A percentile compares a stretch with the other conserved stretches of the same genome.
These are phyloP conservation scores for Nematostella vectensis DNA, from an alignment of 92 coral and sea anemone genomes.

Conservation along the genomic window DNA sequence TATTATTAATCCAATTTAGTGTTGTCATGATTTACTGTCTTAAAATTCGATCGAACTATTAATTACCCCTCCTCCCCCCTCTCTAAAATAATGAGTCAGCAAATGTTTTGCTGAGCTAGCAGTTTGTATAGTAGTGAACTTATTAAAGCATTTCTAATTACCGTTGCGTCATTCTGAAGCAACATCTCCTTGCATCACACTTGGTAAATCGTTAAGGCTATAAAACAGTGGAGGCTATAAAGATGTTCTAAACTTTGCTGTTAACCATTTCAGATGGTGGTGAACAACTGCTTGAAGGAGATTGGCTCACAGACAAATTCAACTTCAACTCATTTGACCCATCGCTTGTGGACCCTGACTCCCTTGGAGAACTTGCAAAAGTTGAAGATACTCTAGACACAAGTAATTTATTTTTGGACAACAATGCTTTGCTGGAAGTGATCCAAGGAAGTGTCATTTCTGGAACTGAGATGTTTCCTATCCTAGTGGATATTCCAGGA, in stretches of 20 bases:
- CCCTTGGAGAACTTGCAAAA: conserved; percentile 16
- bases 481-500: conserved; percentile 18
- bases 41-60: too few species aligned
- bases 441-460: not conserved
- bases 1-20: too few species aligned
- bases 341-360: conserved; percentile 13
- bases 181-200: too few species aligned
- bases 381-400: conserved; percentile 22
- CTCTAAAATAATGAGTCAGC: conserved; percentile 14
- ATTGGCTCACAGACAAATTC: conserved; percentile 94
- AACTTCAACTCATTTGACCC: conserved; percentile 51
- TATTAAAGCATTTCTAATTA: too few species aligned
- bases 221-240: too few species aligned
- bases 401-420: not conserved
- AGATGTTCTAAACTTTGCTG: too few species aligned
- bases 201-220: too few species aligned
- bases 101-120: not conserved
- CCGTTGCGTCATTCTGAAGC: too few species aligned
- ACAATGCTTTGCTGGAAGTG: conserved; percentile 10
- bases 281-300: conserved; percentile 43
- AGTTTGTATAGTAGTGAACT: too few species aligned
- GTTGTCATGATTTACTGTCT: too few species aligned
- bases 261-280: too few species aligned
- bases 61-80: conserved; percentile 4
- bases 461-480: conserved; percentile 19